A percentile compares a stretch with the other conserved stretches of the same genome.
Evolutionary conservation across 2,797 vertebrate genomes (phyloP).

Genomic region (Oryzias dopingdopingensis): DNA sequence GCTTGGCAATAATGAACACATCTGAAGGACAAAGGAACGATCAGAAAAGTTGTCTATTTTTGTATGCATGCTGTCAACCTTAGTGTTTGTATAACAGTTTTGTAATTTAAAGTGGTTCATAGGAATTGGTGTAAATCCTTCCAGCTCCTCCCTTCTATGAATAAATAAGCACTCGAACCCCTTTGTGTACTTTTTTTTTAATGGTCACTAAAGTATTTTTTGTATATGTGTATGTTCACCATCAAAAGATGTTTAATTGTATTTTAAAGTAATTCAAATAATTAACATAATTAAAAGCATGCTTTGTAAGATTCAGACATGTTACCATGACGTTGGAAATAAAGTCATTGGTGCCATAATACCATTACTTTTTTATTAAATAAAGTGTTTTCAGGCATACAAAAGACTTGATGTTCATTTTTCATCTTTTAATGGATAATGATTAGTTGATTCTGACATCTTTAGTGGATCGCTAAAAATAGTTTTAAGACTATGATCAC

Average conservation of each 20-base stretch:
- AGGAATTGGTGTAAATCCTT: constrained; percentile 48
- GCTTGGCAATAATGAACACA: constrained; percentile 76
- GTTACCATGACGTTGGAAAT: constrained; percentile 54
- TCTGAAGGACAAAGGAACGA: constrained; percentile 70
- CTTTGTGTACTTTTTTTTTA: constrained; percentile 66
- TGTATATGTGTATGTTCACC: constrained; percentile 39
- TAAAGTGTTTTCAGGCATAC: constrained; percentile 64
- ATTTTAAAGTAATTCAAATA: constrained; percentile 76
- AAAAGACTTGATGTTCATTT: constrained; percentile 6
- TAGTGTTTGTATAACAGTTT: constrained; percentile 77
- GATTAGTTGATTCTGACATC: no score
- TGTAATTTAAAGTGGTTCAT: constrained; percentile 69
- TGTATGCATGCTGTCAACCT: constrained; percentile 82
- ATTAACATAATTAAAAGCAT: constrained; percentile 50
- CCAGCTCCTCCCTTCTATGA: constrained; percentile 25
- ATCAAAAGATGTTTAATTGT: constrained; percentile 51
- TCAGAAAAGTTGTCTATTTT: constrained; percentile 82
- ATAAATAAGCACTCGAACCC: constrained; percentile 10
- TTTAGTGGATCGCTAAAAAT: no score
- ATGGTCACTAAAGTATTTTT: constrained; percentile 29
- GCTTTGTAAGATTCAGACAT: constrained; percentile 71
- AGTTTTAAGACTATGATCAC: no score
- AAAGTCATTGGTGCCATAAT: constrained; percentile 65
- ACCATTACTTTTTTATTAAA: constrained; percentile 62
- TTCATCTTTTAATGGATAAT: neutral